Percentiles rank a stretch among this genome's conserved stretches.
These are phyloP conservation scores for Lindbergichthys nudifrons DNA, from an alignment of 2,797 vertebrate genomes.

Conservation along the genomic window DNA sequence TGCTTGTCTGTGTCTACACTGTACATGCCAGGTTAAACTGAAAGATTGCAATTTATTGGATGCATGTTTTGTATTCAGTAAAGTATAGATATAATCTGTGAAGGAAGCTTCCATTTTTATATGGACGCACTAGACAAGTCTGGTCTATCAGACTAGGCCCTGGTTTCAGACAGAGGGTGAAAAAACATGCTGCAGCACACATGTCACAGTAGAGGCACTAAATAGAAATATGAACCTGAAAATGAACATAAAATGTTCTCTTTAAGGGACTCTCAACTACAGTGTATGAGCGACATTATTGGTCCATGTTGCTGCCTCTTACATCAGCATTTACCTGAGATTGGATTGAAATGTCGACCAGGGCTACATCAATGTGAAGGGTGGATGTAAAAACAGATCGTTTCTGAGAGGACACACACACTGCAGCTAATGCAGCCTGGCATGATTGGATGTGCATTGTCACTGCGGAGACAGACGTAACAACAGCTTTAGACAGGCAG, in stretches of 20 bases:
- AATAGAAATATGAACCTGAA: no score
- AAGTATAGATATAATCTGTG: neutral
- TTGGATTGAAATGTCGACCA: neutral
- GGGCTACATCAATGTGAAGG: neutral
- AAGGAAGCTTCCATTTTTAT: neutral
- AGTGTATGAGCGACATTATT: neutral
- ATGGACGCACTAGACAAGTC: neutral
- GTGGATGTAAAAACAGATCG: constrained; percentile 14
- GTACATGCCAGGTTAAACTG: neutral
- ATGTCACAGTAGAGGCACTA: no score
- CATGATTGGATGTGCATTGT: constrained; percentile 7
- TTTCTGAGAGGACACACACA: constrained; percentile 4
- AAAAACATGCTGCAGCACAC: no score
- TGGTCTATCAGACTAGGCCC: neutral
- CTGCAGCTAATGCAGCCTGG: constrained; percentile 26
- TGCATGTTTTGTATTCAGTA: neutral
- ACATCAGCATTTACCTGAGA: neutral
- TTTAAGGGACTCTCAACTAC: no score
- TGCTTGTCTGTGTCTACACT: neutral
- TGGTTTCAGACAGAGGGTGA: no score
- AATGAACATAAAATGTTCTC: no score
- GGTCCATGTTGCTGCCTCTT: neutral
- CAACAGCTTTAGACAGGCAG: constrained; percentile 29
- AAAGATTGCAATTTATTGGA: no score
- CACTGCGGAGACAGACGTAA: constrained; percentile 11